Percentiles rank a stretch among this genome's conserved stretches.
These are phyloP conservation scores for Poecilia latipinna DNA, from an alignment of 2,113 vertebrate genomes.

Conservation along the genomic window DNA sequence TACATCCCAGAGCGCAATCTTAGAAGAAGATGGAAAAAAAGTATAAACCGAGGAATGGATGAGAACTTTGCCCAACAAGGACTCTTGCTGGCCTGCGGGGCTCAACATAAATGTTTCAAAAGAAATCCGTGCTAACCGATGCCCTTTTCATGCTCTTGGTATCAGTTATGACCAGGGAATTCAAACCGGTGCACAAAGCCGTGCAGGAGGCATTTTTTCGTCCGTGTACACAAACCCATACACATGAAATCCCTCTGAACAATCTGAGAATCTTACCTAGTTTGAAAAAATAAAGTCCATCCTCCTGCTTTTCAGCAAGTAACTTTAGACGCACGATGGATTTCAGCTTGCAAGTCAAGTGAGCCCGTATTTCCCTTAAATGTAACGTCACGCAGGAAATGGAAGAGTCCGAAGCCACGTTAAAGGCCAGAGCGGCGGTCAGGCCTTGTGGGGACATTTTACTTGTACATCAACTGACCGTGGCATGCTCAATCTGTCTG, in stretches of 20 bases:
- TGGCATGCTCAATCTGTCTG: not conserved
- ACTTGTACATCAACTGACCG: not conserved
- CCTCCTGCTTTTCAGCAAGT: not conserved
- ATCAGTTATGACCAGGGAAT: too few relatives aligned
- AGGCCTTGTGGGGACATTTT: not conserved
- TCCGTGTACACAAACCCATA: not conserved
- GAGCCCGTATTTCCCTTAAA: not conserved
- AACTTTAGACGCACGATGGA: not conserved
- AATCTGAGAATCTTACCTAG: not conserved
- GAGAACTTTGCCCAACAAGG: too few relatives aligned
- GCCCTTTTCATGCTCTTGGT: not conserved
- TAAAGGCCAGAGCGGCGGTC: not conserved
- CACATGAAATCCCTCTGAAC: not conserved
- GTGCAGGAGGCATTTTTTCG: not conserved
- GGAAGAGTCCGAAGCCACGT: not conserved
- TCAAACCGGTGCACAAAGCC: not conserved
- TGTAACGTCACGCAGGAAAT: not conserved
- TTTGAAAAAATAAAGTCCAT: not conserved
- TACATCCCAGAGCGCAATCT: too few relatives aligned
- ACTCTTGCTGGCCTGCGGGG: too few relatives aligned
- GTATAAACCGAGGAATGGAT: too few relatives aligned
- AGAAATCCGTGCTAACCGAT: too few relatives aligned
- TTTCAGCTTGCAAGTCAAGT: not conserved
- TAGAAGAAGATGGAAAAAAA: too few relatives aligned
- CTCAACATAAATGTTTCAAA: too few relatives aligned